Evolutionary conservation across 2,888 invertebrate species (phyloP).

Genomic region (Galerucella nymphaeae): DNA sequence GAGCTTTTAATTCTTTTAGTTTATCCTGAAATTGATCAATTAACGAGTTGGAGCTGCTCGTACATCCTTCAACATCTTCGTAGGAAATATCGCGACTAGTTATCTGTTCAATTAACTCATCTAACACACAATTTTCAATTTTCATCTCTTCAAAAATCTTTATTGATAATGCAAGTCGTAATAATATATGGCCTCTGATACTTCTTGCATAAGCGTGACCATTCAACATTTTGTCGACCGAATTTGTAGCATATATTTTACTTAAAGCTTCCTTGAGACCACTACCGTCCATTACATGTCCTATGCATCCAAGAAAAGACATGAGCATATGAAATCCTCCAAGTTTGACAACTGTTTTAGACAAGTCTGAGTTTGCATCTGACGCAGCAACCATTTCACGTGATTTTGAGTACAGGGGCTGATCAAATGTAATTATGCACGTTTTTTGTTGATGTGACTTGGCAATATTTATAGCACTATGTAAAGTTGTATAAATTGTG

Average conservation of each 20-base stretch:
- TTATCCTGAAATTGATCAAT: constrained; percentile 38
- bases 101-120: constrained; percentile 29
- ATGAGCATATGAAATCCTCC: constrained; percentile 4
- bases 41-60: constrained; percentile 26
- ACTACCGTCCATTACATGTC: not conserved
- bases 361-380: not conserved
- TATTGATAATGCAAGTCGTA: constrained; percentile 44
- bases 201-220: constrained; percentile 55
- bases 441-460: constrained; percentile 41
- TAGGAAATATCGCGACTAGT: constrained; percentile 39
- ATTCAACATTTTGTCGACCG: constrained; percentile 13
- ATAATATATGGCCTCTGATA: constrained; percentile 45
- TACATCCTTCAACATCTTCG: constrained; percentile 49
- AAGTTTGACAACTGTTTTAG: constrained; percentile 1
- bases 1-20: constrained; percentile 50
- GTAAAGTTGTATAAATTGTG: constrained; percentile 54
- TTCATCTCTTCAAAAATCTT: constrained; percentile 24
- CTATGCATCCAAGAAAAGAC: constrained; percentile 4
- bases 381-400: constrained; percentile 35
- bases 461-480: constrained; percentile 47
- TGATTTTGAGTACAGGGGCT: constrained; percentile 49
- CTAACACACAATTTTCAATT: constrained; percentile 19
- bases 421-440: constrained; percentile 24
- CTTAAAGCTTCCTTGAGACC: constrained; percentile 4
- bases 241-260: no score